Evolutionary conservation across 2,888 invertebrate species (phyloP).

Genomic region (Hedya salicella): DNA sequence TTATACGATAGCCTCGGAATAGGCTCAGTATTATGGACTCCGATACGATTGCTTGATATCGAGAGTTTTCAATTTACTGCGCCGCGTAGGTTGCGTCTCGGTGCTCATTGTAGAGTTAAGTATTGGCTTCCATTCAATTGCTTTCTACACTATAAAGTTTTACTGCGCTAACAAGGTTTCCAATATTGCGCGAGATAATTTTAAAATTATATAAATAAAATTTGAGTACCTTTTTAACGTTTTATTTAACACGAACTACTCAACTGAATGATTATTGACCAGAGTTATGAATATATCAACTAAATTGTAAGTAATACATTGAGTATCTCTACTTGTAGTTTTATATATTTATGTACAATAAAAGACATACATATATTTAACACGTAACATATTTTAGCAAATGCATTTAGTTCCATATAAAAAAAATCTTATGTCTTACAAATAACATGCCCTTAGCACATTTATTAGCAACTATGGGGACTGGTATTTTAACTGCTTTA

Average conservation of each 20-base stretch:
- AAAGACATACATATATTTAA: no score
- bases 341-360: no score
- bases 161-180: background rate
- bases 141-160: background rate
- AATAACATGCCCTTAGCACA: no score
- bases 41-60: constrained; percentile 34
- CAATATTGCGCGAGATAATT: background rate
- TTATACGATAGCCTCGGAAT: constrained; percentile 41
- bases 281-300: no score
- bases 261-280: no score
- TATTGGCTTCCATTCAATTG: constrained; percentile 19
- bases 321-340: no score
- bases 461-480: no score
- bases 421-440: no score
- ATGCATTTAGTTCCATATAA: no score
- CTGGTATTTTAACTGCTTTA: no score
- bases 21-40: constrained; percentile 30
- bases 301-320: no score
- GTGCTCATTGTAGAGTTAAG: constrained; percentile 21
- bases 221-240: background rate
- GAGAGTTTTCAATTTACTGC: constrained; percentile 38
- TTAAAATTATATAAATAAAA: background rate
- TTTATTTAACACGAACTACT: background rate
- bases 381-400: no score
- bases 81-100: constrained; percentile 33